Evolutionary conservation across 37 sponge, comb jelly and placozoan genomes (phyloP).

Genomic region (Amphimedon queenslandica): DNA sequence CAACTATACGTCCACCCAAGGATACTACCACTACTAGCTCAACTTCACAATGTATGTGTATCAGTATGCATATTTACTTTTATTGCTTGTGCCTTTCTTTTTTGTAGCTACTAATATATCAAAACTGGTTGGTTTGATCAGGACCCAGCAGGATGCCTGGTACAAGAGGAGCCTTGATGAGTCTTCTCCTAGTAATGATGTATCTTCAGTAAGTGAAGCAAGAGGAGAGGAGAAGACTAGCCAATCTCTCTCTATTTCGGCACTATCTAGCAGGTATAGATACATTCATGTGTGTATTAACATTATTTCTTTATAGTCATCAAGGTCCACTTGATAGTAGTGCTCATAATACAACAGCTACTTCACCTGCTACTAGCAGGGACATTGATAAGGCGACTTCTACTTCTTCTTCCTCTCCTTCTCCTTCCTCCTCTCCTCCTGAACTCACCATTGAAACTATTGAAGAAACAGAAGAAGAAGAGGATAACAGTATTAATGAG

Average conservation of each 20-base stretch:
- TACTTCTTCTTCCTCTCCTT: neutral
- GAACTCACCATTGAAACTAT: no score
- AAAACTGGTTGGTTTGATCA: slow-evolving; percentile 34
- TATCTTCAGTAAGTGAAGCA: no score
- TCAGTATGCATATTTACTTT: neutral
- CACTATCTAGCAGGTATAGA: neutral
- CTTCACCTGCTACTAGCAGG: no score
- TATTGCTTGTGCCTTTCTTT: neutral
- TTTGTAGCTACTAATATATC: neutral
- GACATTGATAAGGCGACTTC: neutral
- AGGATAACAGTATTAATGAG: neutral
- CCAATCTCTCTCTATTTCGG: no score
- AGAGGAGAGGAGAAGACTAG: neutral
- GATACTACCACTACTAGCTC: neutral
- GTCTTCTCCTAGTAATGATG: no score
- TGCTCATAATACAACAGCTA: no score
- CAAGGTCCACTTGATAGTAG: no score
- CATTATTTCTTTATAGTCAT: no score
- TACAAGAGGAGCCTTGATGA: no score
- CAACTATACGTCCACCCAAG: neutral
- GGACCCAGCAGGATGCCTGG: slow-evolving; percentile 55
- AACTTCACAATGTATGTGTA: neutral
- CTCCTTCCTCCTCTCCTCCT: no score
- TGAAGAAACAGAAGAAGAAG: neutral
- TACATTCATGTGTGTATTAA: no score